Percentiles rank a stretch among this genome's conserved stretches.
phyloP scores from a whole-genome alignment of 2,888 invertebrate genomes.

The Nemotelus pantherinus region DNA sequence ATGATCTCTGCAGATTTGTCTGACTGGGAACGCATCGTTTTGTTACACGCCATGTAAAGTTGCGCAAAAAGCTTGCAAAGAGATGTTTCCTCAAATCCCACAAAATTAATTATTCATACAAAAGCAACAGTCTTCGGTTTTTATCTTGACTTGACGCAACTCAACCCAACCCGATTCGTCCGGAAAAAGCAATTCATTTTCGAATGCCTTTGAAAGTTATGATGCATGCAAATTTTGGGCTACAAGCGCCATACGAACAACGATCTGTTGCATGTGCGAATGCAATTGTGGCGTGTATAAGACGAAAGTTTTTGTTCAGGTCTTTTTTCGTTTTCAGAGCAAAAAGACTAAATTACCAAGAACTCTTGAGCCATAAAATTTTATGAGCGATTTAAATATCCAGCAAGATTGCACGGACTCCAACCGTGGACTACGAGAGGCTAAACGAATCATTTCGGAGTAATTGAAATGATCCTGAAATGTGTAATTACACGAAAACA shows the following conservation, averaged over 20 bases:
- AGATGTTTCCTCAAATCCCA: constrained; percentile 41
- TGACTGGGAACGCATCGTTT: background rate
- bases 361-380: constrained; percentile 33
- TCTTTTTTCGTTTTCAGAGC: background rate
- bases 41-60: background rate
- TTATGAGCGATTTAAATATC: constrained; percentile 24
- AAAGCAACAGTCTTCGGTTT: background rate
- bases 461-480: constrained; percentile 15
- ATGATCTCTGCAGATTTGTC: constrained; percentile 43
- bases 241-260: constrained; percentile 14
- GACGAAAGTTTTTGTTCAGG: background rate
- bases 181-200: constrained; percentile 3
- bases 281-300: constrained; percentile 2
- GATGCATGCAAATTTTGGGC: constrained; percentile 27
- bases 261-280: constrained; percentile 15
- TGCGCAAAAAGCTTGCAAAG: background rate
- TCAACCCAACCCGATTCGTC: no score
- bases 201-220: constrained; percentile 4
- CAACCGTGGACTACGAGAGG: background rate
- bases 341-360: background rate
- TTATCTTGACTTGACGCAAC: background rate
- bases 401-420: background rate
- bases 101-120: constrained; percentile 42
- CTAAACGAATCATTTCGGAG: background rate
- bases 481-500: no score